Evolutionary conservation across 37 sponge, comb jelly and placozoan species (phyloP).

Genomic region (Chondrosia reniformis): DNA sequence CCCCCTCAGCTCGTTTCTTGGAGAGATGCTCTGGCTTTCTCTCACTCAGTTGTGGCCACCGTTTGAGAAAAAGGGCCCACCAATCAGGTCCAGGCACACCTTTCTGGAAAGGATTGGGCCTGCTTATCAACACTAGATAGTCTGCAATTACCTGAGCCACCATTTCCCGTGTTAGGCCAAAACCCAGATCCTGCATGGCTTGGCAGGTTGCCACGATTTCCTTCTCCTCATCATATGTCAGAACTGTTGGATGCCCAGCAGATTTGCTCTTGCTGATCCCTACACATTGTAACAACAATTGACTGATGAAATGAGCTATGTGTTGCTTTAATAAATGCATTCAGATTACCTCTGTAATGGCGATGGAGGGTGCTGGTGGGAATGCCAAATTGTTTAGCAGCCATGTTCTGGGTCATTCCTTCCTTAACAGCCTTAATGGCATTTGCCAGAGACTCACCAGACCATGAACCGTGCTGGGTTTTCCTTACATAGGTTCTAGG

Average conservation of each 20-base stretch:
- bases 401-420: not conserved
- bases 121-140: slow-evolving; percentile 7
- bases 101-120: slow-evolving; percentile 28
- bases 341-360: not conserved
- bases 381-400: slow-evolving; percentile 14
- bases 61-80: slow-evolving; percentile 35
- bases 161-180: slow-evolving; percentile 43
- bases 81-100: slow-evolving; percentile 44
- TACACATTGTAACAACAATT: not conserved
- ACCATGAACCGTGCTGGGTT: not conserved
- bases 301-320: not conserved
- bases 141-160: slow-evolving; percentile 36
- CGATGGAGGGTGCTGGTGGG: not conserved
- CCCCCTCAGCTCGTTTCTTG: slow-evolving; percentile 15
- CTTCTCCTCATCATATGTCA: slow-evolving; percentile 35
- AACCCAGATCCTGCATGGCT: slow-evolving; percentile 50
- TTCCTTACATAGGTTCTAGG: slow-evolving; percentile 2
- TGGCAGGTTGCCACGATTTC: slow-evolving; percentile 40
- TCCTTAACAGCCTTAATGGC: not conserved
- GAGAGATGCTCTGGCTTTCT: slow-evolving; percentile 22
- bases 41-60: slow-evolving; percentile 25
- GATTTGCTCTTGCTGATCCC: not conserved
- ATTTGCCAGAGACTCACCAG: not conserved
- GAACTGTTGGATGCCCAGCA: slow-evolving; percentile 40
- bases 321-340: not conserved